Base-by-base conservation (phyloP, 2,797 vertebrate genomes). In the Saxicola maurus region DNA sequence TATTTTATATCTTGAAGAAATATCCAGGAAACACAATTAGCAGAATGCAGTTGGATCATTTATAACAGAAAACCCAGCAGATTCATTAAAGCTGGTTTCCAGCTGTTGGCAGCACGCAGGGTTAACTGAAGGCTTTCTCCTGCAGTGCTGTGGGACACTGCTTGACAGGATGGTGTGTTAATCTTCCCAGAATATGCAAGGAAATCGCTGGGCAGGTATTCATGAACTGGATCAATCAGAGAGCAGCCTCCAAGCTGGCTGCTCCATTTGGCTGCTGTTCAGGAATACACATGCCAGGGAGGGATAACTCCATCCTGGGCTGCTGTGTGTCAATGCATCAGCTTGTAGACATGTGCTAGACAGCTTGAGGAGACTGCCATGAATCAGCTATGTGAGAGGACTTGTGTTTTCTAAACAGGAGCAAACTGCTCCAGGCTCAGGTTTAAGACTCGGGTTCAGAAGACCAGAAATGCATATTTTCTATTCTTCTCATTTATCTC, bases 281-380 rank as follows among this genome's bases (percentile, higher is more conserved):
- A 60, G 38, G 43, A 20, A 6, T 56, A 28, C 56, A 16, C 53
- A 45, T 84, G 82, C 64, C 90, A 87, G 71, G 42, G 73, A 89
- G 79, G 73, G 84, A 73, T 37, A 86, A 43, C 79, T 91, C 48
- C 79, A 66, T 93, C 85, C 89, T 67, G 60, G 87, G 64, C 49
- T 91, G 85, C 81, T 86, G 11, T 21, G 60, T 46, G 55, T 93
- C 85, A 48, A 37, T 65, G 74, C 89, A 86, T 82, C 46, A 28
- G 28, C 85, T 56, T 73, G 69, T 38, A 93, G 95, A 79, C 87
- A 46, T 66, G 82, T 94, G 69, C 62, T 67, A 76, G 87, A 74
- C 92, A 76, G 52, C 89, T 60, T 74, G 90, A 90, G 85, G 59
- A 75, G 37, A 38, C 25, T 79, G 62, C 49, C 38, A 6, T 87